Percentiles rank a stretch among this genome's conserved stretches.
Conservation (phyloP, 2,113 vertebrate genomes). For the Malaclemys terrapin region DNA sequence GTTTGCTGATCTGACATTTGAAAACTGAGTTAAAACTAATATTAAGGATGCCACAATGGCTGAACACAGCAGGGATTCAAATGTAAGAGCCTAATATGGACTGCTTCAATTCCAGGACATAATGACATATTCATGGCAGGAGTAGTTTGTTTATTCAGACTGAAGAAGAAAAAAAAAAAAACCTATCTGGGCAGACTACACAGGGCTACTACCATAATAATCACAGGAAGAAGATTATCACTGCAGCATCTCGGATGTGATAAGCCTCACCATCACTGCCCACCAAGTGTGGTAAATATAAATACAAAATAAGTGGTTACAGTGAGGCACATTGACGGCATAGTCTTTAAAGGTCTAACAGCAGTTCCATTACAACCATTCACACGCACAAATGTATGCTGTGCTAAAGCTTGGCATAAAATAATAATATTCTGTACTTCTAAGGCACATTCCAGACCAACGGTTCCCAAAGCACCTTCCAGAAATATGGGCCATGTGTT, state of each 20-base stretch:
- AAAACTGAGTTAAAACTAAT: not conserved
- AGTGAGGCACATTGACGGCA: not conserved
- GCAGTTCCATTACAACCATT: not conserved
- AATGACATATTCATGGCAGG: not conserved
- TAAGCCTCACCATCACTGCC: not conserved
- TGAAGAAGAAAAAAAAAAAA: not conserved
- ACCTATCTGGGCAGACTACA: not conserved
- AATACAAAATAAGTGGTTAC: not conserved
- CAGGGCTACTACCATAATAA: not conserved
- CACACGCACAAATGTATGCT: not conserved
- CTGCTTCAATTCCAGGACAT: not conserved
- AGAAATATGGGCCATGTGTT: not conserved
- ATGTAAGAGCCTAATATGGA: not conserved
- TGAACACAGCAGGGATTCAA: not conserved
- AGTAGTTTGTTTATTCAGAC: not conserved
- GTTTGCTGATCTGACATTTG: not conserved
- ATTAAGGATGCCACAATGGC: not conserved
- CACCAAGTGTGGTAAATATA: not conserved
- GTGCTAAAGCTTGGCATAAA: not conserved
- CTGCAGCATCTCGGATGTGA: not conserved
- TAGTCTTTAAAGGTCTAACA: rapidly evolving
- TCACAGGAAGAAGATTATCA: not conserved
- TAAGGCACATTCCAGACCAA: not conserved
- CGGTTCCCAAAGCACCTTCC: not conserved
- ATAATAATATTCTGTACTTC: not conserved